phyloP scores from a whole-genome alignment of 1,140 invertebrate species.

The Hylaeus anthracinus region DNA sequence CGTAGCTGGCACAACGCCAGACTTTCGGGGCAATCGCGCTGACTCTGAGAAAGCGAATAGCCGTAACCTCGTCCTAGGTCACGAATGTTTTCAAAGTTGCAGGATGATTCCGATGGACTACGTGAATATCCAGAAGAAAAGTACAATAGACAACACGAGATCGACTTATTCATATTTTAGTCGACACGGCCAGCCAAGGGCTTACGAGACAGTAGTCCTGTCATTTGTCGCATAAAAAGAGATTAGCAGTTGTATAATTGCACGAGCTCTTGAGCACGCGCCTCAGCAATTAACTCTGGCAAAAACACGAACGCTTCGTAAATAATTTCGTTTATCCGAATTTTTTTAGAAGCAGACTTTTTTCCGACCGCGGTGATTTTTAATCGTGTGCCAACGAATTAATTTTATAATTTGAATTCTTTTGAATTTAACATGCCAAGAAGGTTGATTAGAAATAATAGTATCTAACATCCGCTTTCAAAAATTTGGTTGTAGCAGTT shows the following conservation, averaged over 20 bases:
- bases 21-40: conserved; percentile 56
- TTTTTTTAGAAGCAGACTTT: too few relatives aligned
- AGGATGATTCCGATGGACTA: background rate
- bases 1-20: conserved; percentile 64
- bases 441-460: too few relatives aligned
- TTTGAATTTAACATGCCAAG: too few relatives aligned
- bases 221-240: background rate
- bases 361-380: too few relatives aligned
- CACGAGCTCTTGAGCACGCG: conserved; percentile 46
- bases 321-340: background rate
- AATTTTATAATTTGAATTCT: too few relatives aligned
- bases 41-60: conserved; percentile 51
- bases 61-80: conserved; percentile 53
- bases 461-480: too few relatives aligned
- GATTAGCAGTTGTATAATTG: conserved; percentile 30
- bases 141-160: background rate
- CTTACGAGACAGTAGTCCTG: background rate
- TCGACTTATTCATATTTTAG: too few relatives aligned
- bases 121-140: background rate
- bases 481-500: too few relatives aligned
- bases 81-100: conserved; percentile 56
- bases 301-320: conserved; percentile 41
- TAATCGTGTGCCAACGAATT: too few relatives aligned
- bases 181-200: too few relatives aligned
- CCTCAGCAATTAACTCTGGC: conserved; percentile 51